Evolutionary conservation across 2,113 vertebrate species (phyloP), one percentile per base, ranked within the genome.

Genomic region (Cavia porcellus): DNA sequence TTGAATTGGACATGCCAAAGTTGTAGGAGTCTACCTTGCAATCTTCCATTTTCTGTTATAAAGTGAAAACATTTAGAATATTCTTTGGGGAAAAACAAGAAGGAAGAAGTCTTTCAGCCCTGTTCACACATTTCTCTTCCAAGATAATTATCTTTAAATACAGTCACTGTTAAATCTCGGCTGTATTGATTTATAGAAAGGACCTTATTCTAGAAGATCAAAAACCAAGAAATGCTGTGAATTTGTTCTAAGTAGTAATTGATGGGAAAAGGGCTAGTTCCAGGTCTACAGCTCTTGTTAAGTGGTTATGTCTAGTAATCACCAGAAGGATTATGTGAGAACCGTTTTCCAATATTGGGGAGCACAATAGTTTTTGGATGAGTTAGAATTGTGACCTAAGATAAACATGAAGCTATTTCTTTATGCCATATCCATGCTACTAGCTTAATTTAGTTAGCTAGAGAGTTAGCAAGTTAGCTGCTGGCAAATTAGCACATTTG

Each of bases 11-110:
- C 47, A 24, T 62, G 20, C 77, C 82, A 86, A 75, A 17, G 61
- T 72, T 61, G 17, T 81, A 55, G 30, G 5, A 22, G 45, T 94
- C 75, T 62, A 19, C 11, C 32, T 84, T 89, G 59, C 45, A 55
- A 47, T 97, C 95, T 89, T 98, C 96, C 30, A 98, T 75, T 81
- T 97, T 92, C 98, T 98, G 90, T 87, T 86, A 89, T 59, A 89
- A 97, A 96, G 97, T 77, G 59, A 96, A 96, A 98, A 97, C n/a
- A 92, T 84, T 75, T 64, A 62, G 96, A 80, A 97, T 80, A 95
- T 94, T 92, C 79, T 83, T 95, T 72, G 77, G 77, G 89, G 87
- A 86, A 96, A 97, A 90, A 86, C 59, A 90, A 38, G 80, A 95
- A 82, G 55, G 93, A 96, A 82, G 30, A 96, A 89, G 88, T 68